phyloP scores from a whole-genome alignment of 92 coral and sea anemone species.

The Virgularia gustaviana region DNA sequence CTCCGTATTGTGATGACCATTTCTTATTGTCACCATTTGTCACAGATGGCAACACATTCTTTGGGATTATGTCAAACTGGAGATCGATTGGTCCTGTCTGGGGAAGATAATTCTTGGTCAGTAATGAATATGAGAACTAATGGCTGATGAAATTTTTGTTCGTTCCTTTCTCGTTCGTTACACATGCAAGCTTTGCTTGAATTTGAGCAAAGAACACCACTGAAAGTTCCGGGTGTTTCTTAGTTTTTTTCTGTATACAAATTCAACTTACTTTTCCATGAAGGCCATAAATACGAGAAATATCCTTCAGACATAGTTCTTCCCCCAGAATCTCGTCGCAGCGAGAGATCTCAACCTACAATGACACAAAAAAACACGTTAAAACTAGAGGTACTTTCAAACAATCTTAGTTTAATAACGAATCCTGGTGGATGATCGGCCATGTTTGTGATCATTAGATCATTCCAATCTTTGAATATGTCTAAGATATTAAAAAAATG shows the following conservation, averaged over 20 bases:
- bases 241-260: too few relatives aligned
- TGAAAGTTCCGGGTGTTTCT: too few relatives aligned
- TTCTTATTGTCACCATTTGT: background rate
- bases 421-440: too few relatives aligned
- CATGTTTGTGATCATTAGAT: too few relatives aligned
- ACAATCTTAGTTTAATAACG: too few relatives aligned
- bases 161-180: too few relatives aligned
- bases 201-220: too few relatives aligned
- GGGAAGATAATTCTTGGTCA: background rate
- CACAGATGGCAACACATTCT: background rate
- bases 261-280: slow-evolving; percentile 62
- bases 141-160: too few relatives aligned
- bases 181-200: too few relatives aligned
- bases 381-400: background rate
- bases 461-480: too few relatives aligned
- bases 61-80: slow-evolving; percentile 17
- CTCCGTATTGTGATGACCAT: background rate
- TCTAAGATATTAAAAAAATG: too few relatives aligned
- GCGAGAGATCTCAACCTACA: slow-evolving; percentile 74
- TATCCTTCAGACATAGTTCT: slow-evolving; percentile 66
- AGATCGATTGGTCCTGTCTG: slow-evolving; percentile 33
- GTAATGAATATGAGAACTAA: too few relatives aligned
- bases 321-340: slow-evolving; percentile 69
- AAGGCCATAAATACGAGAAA: slow-evolving; percentile 75
- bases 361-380: background rate